These are phyloP conservation scores for Pimpla rufipes DNA, from an alignment of 2,888 invertebrate species.

Conservation along the genomic window DNA sequence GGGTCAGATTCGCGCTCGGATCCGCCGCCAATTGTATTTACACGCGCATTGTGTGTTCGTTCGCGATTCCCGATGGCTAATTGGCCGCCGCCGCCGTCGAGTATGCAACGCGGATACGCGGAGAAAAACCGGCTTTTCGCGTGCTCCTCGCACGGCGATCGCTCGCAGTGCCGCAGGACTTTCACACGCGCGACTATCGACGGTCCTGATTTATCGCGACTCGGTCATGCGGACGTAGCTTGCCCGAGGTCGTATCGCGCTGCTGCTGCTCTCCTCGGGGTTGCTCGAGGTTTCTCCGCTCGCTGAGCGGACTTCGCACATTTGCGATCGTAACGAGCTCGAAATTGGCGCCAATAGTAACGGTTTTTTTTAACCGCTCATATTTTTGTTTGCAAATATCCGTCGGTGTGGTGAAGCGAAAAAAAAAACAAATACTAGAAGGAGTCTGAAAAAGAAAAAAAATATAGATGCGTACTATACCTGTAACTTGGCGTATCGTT, in stretches of 20 bases:
- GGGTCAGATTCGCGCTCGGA: slow-evolving; percentile 52
- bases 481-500: slow-evolving; percentile 6
- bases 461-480: slow-evolving; percentile 3
- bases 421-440: no score
- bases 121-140: slow-evolving; percentile 51
- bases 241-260: slow-evolving; percentile 74
- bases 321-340: no score
- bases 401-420: no score
- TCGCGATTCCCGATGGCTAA: background rate
- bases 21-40: background rate
- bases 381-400: no score
- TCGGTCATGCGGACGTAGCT: slow-evolving; percentile 67
- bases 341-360: no score
- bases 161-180: slow-evolving; percentile 40
- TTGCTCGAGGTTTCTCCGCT: slow-evolving; percentile 27
- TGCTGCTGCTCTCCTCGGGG: slow-evolving; percentile 1
- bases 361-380: no score
- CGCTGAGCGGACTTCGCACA: background rate
- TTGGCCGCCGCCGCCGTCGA: background rate
- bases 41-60: background rate
- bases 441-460: no score
- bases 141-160: background rate
- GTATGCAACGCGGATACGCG: background rate
- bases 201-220: slow-evolving; percentile 59
- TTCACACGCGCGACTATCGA: slow-evolving; percentile 56